phyloP scores from a whole-genome alignment of 1,140 invertebrate species.

The Papilio xuthus region DNA sequence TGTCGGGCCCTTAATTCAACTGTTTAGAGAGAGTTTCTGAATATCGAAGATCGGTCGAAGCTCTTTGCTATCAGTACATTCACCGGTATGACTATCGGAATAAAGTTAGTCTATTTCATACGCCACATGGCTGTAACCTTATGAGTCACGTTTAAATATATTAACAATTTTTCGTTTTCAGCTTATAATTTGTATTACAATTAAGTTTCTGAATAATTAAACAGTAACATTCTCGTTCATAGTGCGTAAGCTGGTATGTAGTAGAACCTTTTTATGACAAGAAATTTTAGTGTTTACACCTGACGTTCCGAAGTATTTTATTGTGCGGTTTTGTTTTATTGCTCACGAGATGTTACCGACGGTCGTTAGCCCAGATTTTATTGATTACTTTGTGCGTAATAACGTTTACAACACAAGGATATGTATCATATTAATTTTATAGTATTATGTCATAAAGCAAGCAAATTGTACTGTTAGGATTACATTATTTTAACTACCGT shows the following conservation, averaged over 20 bases:
- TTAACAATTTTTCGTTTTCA: too few relatives aligned
- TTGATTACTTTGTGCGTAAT: conserved; percentile 18
- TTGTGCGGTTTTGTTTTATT: conserved; percentile 13
- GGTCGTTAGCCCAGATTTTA: conserved; percentile 17
- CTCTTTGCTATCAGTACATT: too few relatives aligned
- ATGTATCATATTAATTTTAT: conserved; percentile 7
- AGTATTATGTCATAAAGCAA: not conserved
- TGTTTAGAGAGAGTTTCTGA: too few relatives aligned
- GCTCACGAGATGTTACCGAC: conserved; percentile 13
- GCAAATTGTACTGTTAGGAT: not conserved
- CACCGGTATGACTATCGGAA: too few relatives aligned
- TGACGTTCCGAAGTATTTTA: conserved; percentile 19
- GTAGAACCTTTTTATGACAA: conserved; percentile 11
- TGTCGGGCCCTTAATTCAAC: too few relatives aligned
- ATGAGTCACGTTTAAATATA: too few relatives aligned
- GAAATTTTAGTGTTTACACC: conserved; percentile 17
- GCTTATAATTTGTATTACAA: not conserved
- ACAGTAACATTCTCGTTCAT: not conserved
- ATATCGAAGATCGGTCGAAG: too few relatives aligned
- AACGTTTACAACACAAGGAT: conserved; percentile 7
- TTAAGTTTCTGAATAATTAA: not conserved
- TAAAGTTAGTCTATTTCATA: too few relatives aligned
- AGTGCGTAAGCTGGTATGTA: not conserved
- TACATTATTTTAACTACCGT: too few relatives aligned
- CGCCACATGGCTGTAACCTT: too few relatives aligned